A percentile compares a stretch with the other conserved stretches of the same genome.
Conservation (phyloP, 2,113 vertebrate genomes). For the Eleginops maclovinus region DNA sequence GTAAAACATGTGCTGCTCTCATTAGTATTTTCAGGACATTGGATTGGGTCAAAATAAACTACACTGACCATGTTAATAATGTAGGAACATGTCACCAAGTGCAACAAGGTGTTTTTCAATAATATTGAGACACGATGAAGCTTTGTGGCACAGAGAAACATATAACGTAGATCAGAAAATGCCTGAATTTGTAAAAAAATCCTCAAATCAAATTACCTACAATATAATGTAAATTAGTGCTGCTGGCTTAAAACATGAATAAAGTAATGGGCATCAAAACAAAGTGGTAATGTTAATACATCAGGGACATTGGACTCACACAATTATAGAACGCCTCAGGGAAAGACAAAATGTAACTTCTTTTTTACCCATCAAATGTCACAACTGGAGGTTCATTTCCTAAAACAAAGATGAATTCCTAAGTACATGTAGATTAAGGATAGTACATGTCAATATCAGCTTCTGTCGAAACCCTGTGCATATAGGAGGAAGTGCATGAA, state of each 20-base stretch:
- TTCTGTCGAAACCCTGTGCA: background rate
- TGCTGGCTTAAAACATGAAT: slow-evolving; percentile 30
- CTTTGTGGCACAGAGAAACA: too few species aligned
- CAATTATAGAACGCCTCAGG: slow-evolving; percentile 25
- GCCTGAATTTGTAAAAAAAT: too few species aligned
- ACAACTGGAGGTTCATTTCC: slow-evolving; percentile 4
- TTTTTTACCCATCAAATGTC: slow-evolving; percentile 7
- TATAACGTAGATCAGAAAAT: too few species aligned
- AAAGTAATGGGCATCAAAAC: background rate
- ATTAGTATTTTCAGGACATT: too few species aligned
- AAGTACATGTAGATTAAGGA: slow-evolving; percentile 7
- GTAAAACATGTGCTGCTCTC: background rate
- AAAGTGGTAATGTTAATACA: background rate
- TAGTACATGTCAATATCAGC: background rate
- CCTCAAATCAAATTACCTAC: background rate
- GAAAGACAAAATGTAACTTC: slow-evolving; percentile 3
- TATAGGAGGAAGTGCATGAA: background rate
- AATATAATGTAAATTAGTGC: background rate
- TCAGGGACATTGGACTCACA: background rate
- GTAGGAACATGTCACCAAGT: too few species aligned
- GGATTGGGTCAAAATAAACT: too few species aligned
- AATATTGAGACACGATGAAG: too few species aligned
- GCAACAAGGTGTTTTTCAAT: too few species aligned
- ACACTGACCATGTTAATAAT: too few species aligned
- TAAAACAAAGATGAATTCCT: slow-evolving; percentile 8